Evolutionary conservation across 2,797 vertebrate species (phyloP).

Genomic region (Takifugu ocellatus): DNA sequence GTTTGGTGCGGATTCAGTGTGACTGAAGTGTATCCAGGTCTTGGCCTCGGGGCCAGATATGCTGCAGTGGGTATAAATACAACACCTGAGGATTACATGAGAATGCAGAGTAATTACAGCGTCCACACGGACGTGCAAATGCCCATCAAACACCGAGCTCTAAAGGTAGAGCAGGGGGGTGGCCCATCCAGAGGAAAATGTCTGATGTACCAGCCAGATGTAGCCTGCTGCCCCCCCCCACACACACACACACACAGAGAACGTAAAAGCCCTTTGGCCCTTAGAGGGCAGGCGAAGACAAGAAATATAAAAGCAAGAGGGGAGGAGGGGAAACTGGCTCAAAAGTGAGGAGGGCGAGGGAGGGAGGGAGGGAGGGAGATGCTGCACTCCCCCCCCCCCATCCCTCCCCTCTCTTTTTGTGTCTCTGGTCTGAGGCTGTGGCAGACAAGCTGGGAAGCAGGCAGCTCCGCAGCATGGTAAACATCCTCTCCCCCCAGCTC

Average conservation of each 20-base stretch:
- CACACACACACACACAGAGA: constrained; percentile 29
- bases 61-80: constrained; percentile 76
- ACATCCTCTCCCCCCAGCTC: constrained; percentile 48
- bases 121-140: constrained; percentile 46
- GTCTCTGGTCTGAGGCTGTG: constrained; percentile 63
- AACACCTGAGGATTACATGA: constrained; percentile 78
- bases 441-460: constrained; percentile 71
- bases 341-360: constrained; percentile 53
- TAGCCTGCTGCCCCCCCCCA: constrained; percentile 36
- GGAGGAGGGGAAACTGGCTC: constrained; percentile 73
- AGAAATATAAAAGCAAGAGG: constrained; percentile 82
- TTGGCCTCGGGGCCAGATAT: constrained; percentile 76
- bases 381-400: constrained; percentile 58
- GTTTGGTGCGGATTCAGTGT: too few species aligned
- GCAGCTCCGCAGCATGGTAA: constrained; percentile 70
- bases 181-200: constrained; percentile 57
- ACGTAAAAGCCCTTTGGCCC: constrained; percentile 81
- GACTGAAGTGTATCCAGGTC: constrained; percentile 78
- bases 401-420: constrained; percentile 36
- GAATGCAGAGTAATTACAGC: constrained; percentile 75
- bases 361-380: constrained; percentile 46
- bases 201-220: constrained; percentile 60
- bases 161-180: constrained; percentile 28
- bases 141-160: constrained; percentile 46
- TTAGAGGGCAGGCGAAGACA: constrained; percentile 99